Conservation (phyloP, 2,888 invertebrate genomes). For the Synergus laeviventris region DNA sequence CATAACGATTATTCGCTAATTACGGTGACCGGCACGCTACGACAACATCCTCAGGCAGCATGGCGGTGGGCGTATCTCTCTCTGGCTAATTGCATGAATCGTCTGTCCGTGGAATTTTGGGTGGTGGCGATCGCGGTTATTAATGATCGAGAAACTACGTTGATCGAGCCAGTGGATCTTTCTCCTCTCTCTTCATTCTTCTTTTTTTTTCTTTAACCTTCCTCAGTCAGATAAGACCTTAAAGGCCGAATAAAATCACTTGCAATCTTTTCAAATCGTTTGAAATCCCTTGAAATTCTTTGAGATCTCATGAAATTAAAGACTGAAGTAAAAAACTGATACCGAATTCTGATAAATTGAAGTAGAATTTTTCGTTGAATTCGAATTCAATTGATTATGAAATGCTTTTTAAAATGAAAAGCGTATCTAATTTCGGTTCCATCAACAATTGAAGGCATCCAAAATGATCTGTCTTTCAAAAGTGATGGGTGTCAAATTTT, state of each 20-base stretch:
- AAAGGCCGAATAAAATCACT: background rate
- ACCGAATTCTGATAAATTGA: no score
- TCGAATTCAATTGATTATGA: background rate
- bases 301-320: no score
- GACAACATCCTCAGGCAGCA: constrained; percentile 65
- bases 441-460: no score
- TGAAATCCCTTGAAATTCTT: no score
- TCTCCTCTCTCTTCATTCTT: background rate
- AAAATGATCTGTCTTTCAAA: no score
- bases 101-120: constrained; percentile 63
- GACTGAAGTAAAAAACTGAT: no score
- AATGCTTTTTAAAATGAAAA: background rate
- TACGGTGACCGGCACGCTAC: constrained; percentile 64
- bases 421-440: background rate
- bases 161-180: constrained; percentile 39
- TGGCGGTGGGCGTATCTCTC: constrained; percentile 46
- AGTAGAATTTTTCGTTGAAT: background rate
- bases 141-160: constrained; percentile 61
- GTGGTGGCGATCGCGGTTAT: constrained; percentile 65
- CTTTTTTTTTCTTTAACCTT: background rate
- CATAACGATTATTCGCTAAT: constrained; percentile 69
- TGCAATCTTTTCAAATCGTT: no score
- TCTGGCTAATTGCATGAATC: constrained; percentile 62
- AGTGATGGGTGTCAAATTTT: no score
- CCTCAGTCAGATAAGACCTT: background rate